These are phyloP conservation scores for Tympanuchus pallidicinctus DNA, from an alignment of 2,113 vertebrate genomes.

Conservation along the genomic window DNA sequence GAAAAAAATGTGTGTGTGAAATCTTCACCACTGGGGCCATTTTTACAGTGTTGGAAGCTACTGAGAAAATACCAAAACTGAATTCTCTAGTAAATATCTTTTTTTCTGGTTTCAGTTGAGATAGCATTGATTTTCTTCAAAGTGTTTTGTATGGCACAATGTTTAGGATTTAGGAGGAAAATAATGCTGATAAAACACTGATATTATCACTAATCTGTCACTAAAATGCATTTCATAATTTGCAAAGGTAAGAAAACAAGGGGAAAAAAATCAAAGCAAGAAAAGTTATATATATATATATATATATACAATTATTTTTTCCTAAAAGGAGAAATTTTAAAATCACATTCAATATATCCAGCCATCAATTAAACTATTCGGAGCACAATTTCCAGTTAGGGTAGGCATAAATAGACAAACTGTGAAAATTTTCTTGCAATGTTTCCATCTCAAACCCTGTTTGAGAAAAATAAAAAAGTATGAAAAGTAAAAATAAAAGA, in stretches of 20 bases:
- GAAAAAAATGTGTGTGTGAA: background rate
- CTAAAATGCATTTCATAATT: rapidly evolving
- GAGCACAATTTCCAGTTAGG: background rate
- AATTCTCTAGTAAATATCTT: background rate
- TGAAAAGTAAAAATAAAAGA: background rate
- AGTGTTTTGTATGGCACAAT: too few species aligned
- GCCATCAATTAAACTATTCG: background rate
- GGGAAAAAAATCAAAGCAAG: background rate
- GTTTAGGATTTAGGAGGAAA: background rate
- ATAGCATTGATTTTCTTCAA: background rate
- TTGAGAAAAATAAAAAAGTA: too few species aligned
- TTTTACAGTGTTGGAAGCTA: background rate
- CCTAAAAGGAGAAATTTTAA: background rate
- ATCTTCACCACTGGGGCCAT: background rate
- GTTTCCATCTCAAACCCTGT: background rate
- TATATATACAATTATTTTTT: too few species aligned
- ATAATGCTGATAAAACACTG: background rate
- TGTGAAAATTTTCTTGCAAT: background rate
- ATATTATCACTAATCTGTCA: background rate
- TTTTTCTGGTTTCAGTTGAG: background rate
- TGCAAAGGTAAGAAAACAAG: background rate
- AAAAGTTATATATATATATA: background rate
- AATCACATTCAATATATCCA: background rate
- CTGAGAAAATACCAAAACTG: background rate
- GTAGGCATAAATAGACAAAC: background rate